These are phyloP conservation scores for Labeo catla DNA, from an alignment of 2,113 vertebrate genomes.

Conservation along the genomic window DNA sequence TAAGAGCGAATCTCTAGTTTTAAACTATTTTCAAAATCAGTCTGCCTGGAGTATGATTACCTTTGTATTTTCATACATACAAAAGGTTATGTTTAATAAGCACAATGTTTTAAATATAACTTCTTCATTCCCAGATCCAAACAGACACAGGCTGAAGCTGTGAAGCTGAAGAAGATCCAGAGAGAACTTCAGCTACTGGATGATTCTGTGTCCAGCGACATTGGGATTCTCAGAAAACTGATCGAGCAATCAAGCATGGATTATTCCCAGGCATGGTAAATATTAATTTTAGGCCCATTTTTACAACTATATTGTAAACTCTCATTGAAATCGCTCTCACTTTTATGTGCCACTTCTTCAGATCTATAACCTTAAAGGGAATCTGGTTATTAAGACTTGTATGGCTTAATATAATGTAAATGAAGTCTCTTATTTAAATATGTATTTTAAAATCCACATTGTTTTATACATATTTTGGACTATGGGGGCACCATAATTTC, in stretches of 20 bases:
- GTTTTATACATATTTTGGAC: too few relatives aligned
- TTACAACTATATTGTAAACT: too few relatives aligned
- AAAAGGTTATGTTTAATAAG: not conserved
- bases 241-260: constrained; percentile 94
- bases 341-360: not conserved
- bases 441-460: too few relatives aligned
- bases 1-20: constrained; percentile 61
- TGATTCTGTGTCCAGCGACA: constrained; percentile 92
- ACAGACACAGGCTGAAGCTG: constrained; percentile 90
- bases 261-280: constrained; percentile 85
- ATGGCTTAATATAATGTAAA: too few relatives aligned
- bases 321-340: not conserved
- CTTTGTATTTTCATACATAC: too few relatives aligned
- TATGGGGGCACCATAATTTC: too few relatives aligned
- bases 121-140: constrained; percentile 80
- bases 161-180: constrained; percentile 92
- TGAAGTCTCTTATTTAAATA: too few relatives aligned
- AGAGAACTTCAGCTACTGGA: constrained; percentile 92
- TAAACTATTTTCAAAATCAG: not conserved
- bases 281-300: not conserved
- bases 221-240: constrained; percentile 86
- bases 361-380: not conserved
- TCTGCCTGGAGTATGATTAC: not conserved
- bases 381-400: too few relatives aligned
- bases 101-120: not conserved